phyloP scores from a whole-genome alignment of 2,888 invertebrate species.

The Orgyia antiqua region DNA sequence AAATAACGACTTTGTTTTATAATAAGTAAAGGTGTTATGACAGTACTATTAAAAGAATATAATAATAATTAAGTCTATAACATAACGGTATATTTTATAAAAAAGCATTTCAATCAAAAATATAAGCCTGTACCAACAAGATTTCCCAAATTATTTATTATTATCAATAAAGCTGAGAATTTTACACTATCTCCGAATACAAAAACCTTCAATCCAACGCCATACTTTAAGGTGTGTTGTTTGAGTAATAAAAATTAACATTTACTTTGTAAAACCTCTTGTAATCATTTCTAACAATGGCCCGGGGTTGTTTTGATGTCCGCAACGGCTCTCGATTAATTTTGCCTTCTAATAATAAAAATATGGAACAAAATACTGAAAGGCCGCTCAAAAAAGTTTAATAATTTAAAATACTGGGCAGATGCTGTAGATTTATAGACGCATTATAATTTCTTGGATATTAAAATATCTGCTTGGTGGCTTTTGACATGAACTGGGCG shows the following conservation, averaged over 20 bases:
- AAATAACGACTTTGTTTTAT: too few relatives aligned
- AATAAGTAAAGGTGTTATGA: too few relatives aligned
- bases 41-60: too few relatives aligned
- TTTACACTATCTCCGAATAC: slow-evolving; percentile 18
- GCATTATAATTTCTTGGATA: slow-evolving; percentile 31
- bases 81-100: too few relatives aligned
- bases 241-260: slow-evolving; percentile 70
- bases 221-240: slow-evolving; percentile 54
- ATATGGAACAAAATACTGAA: slow-evolving; percentile 43
- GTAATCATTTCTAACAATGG: slow-evolving; percentile 70
- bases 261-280: slow-evolving; percentile 65
- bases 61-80: too few relatives aligned
- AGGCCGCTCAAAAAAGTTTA: slow-evolving; percentile 38
- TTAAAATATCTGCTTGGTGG: slow-evolving; percentile 32
- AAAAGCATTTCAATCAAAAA: too few relatives aligned
- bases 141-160: too few relatives aligned
- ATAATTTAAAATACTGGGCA: slow-evolving; percentile 45
- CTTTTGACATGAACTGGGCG: slow-evolving; percentile 31
- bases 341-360: slow-evolving; percentile 60
- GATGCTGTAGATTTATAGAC: slow-evolving; percentile 41
- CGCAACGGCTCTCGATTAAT: slow-evolving; percentile 67
- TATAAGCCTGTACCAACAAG: too few relatives aligned
- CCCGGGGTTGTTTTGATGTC: slow-evolving; percentile 67
- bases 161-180: slow-evolving; percentile 26
- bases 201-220: slow-evolving; percentile 33